Base-by-base conservation (phyloP, 2,888 invertebrate genomes). In the Odontothrips loti region DNA sequence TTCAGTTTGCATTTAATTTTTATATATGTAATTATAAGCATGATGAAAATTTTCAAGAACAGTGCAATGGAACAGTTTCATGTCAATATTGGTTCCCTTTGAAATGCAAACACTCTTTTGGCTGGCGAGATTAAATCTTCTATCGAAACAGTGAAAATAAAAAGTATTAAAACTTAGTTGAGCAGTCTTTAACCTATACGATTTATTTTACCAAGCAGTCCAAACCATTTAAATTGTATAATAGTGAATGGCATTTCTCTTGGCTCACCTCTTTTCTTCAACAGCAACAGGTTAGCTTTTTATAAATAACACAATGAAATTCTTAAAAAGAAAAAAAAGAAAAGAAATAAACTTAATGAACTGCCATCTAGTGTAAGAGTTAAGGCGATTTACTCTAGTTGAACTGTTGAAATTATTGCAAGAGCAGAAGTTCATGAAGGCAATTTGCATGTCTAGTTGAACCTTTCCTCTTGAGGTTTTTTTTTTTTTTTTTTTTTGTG, bases 251-350 rank as follows among this genome's bases (percentile, higher is more conserved):
- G 27, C 68, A 75, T 75, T 75, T 23, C 23, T 75, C 27, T 75
- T 75, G 27, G 68, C 68, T 75, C 68, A 75, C 68, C 27, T 23
- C 68, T 58, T 58, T 6, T 75, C 68, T 75, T 27, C 23, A 75
- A 75, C 68, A 75, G 27, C 68, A 75, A 75, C 68, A 75, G 68
- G 68, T 75, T 75, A 75, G 68, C 68, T 75, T 75, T 75, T 75
- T 75, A 75, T 75, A 75, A 75, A 75, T 75, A 75, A 75, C 68
- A 9, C 23, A 23, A 75, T 23, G 27, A 75, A 75, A 75, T 27
- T 9, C 68, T 75, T 75, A 1, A 27, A 12, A 75, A 27, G 6
- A 68, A 68, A 68, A 23, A 75, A 75, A 75, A 75, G 27, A 75
- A 27, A 27, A 75, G 10, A 6, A 75, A 75, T 8, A 27, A 75